These are phyloP conservation scores for Monodelphis domestica DNA, from an alignment of 2,797 vertebrate genomes.

Conservation along the genomic window DNA sequence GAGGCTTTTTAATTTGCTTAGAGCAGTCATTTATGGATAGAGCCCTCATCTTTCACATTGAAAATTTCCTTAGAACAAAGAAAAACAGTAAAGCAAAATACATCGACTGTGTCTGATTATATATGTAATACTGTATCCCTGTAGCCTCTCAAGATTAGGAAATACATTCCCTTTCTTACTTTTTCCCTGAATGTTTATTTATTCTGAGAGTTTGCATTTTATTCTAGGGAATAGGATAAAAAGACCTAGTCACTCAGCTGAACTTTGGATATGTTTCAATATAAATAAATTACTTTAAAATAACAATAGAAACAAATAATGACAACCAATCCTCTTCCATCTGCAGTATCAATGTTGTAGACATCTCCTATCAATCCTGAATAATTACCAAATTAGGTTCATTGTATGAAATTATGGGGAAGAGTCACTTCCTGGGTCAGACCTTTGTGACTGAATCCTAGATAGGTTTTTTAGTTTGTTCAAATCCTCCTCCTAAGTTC, in stretches of 20 bases:
- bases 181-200: not conserved
- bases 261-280: constrained; percentile 32
- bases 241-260: constrained; percentile 50
- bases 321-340: not conserved
- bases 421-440: not conserved
- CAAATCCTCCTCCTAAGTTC: not conserved
- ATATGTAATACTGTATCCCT: not conserved
- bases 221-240: constrained; percentile 17
- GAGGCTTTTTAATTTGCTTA: not conserved
- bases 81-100: not conserved
- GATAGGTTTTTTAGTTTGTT: not conserved
- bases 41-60: not conserved
- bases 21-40: not conserved
- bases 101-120: not conserved
- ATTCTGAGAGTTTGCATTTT: constrained; percentile 45
- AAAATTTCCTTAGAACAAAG: not conserved
- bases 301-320: constrained; percentile 11
- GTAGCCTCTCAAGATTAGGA: not conserved
- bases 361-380: constrained; percentile 36
- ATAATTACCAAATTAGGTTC: constrained; percentile 23
- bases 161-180: not conserved
- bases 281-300: constrained; percentile 52
- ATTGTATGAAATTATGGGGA: constrained; percentile 23
- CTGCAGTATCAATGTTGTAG: constrained; percentile 1
- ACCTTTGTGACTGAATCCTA: not conserved